Evolutionary conservation across 2,113 vertebrate genomes (phyloP), one percentile per base, ranked within the genome.

Genomic region (Delphinapterus leucas): DNA sequence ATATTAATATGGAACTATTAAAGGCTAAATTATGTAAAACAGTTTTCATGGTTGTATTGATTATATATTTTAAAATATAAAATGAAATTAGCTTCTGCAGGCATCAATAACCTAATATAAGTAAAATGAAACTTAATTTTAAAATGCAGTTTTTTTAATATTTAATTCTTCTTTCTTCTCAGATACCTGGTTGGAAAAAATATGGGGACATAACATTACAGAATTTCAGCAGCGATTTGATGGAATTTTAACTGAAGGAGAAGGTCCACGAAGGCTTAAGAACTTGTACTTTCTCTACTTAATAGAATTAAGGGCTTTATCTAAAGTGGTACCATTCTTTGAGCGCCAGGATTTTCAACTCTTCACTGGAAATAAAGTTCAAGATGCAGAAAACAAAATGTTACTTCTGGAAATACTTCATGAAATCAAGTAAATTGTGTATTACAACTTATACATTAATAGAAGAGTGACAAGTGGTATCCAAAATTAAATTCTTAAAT

Each of bases 271-370:
- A 93, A 98, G 99, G 63, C 99, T 99, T 44, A 99, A 99, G 89
- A 99, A 99, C 95, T 99, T 99, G 3, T 99, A 99, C 98, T 99
- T 99, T 79, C 98, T 99, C 70, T 99, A 99, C 97, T 98, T 99
- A 97, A 99, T 99, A 0, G 99, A 99, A 98, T 98, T 99, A 95
- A 98, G 99, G 60, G 99, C 99, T 14, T 97, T 99, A 20, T 99
- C 99, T 87, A 99, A 99, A 97, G 99, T 98, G 41, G 98, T 99
- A 95, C 99, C 99, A 0, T 99, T 99, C 98, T 99, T 99, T 49
- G 98, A 99, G 97, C 99, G 98, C 26, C 97, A 99, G 0, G 98
- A 97, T 44, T 99, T 99, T 97, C 98, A 98, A 90, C 98, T 99
- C 25, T 99, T 99, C 98, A 99, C 99, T 0, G 99, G 99, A 67